phyloP scores from a whole-genome alignment of 2,113 vertebrate species.

The Aplodontia rufa region DNA sequence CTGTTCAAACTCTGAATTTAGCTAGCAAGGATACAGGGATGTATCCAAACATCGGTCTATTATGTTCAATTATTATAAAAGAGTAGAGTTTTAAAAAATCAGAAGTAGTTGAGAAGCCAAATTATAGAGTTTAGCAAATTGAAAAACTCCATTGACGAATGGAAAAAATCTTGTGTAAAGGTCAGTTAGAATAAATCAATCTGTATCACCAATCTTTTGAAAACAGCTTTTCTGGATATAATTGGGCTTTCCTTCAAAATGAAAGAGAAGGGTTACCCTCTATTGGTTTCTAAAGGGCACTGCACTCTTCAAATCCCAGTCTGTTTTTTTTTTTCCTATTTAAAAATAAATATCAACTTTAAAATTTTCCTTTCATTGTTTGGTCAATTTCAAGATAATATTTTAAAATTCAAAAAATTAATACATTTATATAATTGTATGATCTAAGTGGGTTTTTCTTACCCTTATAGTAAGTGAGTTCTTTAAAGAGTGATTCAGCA shows the following conservation, averaged over 20 bases:
- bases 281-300: conserved; percentile 46
- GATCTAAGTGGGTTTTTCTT: background rate
- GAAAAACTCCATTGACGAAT: background rate
- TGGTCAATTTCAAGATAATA: background rate
- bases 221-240: conserved; percentile 48
- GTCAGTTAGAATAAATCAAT: conserved; percentile 12
- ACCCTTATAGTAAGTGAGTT: background rate
- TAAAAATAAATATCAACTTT: background rate
- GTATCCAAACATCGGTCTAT: background rate
- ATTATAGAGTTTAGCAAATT: conserved; percentile 44
- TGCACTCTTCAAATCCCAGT: background rate
- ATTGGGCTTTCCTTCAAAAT: background rate
- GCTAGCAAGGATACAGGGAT: background rate
- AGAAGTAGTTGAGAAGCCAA: background rate
- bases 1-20: background rate
- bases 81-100: background rate
- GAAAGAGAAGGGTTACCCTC: conserved; percentile 41
- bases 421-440: background rate
- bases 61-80: background rate
- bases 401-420: background rate
- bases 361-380: background rate
- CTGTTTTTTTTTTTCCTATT: background rate
- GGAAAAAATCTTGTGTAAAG: conserved; percentile 10
- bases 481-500: background rate
- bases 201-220: background rate